These are phyloP conservation scores for Ips typographus DNA, from an alignment of 1,140 invertebrate species.

Conservation along the genomic window DNA sequence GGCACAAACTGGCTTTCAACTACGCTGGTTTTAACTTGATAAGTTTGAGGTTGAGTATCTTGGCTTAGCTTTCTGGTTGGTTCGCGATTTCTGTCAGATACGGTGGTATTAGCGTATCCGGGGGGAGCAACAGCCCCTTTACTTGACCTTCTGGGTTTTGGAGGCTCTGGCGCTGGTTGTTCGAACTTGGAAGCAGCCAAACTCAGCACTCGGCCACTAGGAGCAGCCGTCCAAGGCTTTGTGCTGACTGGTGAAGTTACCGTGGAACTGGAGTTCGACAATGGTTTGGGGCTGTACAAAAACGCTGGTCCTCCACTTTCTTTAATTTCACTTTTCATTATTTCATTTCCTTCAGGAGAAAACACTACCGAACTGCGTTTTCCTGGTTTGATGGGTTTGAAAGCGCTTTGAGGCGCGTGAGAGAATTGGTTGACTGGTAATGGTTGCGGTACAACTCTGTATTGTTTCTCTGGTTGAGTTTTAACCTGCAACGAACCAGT, in stretches of 20 bases:
- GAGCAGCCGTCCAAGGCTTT: slow-evolving; percentile 50
- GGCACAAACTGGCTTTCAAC: slow-evolving; percentile 30
- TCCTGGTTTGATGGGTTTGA: slow-evolving; percentile 57
- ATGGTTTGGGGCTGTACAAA: slow-evolving; percentile 49
- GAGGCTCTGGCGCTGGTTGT: slow-evolving; percentile 40
- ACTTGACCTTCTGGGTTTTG: slow-evolving; percentile 41
- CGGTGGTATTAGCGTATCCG: slow-evolving; percentile 27
- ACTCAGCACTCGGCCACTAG: slow-evolving; percentile 51
- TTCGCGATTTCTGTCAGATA: slow-evolving; percentile 31
- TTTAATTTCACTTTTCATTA: slow-evolving; percentile 38
- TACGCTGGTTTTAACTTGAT: slow-evolving; percentile 32
- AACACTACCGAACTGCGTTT: slow-evolving; percentile 36
- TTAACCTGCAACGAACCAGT: slow-evolving; percentile 54
- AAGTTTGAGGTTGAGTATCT: slow-evolving; percentile 36
- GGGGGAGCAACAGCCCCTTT: slow-evolving; percentile 40
- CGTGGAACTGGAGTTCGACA: slow-evolving; percentile 26
- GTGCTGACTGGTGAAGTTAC: slow-evolving; percentile 29
- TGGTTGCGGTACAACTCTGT: slow-evolving; percentile 55
- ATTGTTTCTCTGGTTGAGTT: slow-evolving; percentile 46
- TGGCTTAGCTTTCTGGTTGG: slow-evolving; percentile 49
- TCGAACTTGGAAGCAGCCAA: slow-evolving; percentile 56
- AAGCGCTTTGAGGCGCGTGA: slow-evolving; percentile 70
- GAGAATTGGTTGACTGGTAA: slow-evolving; percentile 68
- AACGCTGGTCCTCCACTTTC: slow-evolving; percentile 38
- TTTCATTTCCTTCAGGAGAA: slow-evolving; percentile 30